phyloP scores from a whole-genome alignment of 2,113 vertebrate genomes.

The Pogona vitticeps region DNA sequence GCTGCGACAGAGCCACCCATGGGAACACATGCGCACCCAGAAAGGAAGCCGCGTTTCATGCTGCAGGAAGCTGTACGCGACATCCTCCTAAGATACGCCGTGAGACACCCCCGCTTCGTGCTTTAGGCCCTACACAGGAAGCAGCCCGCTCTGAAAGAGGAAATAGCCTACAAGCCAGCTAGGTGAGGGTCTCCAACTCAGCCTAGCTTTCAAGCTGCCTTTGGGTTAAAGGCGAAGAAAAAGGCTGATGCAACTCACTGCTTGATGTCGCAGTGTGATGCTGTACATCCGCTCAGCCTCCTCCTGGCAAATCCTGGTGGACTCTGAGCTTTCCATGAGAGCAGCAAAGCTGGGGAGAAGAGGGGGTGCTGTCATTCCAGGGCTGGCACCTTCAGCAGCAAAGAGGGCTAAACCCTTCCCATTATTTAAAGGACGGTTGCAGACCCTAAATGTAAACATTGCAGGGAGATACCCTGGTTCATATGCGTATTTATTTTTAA shows the following conservation, averaged over 20 bases:
- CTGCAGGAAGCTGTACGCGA: not conserved
- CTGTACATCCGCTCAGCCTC: not conserved
- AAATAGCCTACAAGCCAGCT: not conserved
- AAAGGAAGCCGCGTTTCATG: not conserved
- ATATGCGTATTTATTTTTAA: not conserved
- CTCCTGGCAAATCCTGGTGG: not conserved
- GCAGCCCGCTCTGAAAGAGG: not conserved
- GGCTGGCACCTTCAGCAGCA: not conserved
- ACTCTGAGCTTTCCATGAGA: not conserved
- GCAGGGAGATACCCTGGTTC: conserved; percentile 13
- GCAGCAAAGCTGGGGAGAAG: not conserved
- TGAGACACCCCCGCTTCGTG: conserved; percentile 2
- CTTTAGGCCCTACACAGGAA: not conserved
- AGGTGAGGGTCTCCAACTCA: not conserved
- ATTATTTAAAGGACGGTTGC: not conserved
- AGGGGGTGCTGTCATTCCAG: not conserved
- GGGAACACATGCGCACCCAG: not conserved
- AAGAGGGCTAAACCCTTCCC: not conserved
- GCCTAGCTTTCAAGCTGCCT: not conserved
- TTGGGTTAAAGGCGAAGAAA: not conserved
- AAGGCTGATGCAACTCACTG: not conserved
- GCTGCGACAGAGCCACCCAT: not conserved
- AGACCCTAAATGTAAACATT: conserved; percentile 14
- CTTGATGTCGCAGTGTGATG: not conserved
- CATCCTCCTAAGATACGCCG: not conserved